These are phyloP conservation scores for Leucoraja ocellata DNA, from an alignment of 2,797 vertebrate species.

Conservation along the genomic window DNA sequence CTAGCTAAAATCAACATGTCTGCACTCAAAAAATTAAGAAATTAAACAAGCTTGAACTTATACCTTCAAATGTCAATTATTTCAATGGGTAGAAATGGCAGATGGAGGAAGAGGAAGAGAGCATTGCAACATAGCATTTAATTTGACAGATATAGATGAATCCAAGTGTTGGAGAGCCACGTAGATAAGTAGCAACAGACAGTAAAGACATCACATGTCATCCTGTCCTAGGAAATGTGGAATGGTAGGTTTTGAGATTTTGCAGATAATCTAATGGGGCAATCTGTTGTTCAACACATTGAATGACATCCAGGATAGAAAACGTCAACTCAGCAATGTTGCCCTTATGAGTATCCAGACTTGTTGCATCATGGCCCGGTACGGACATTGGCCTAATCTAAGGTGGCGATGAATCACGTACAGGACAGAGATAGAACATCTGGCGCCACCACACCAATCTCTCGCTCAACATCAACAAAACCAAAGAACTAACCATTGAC, in stretches of 20 bases:
- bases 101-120: neutral
- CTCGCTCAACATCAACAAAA: too few relatives aligned
- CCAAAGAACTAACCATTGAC: too few relatives aligned
- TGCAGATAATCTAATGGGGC: too few relatives aligned
- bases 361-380: too few relatives aligned
- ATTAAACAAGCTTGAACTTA: conserved; percentile 1
- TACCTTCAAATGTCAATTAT: neutral
- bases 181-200: neutral
- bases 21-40: neutral
- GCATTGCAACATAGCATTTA: neutral
- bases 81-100: neutral
- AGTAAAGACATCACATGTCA: neutral
- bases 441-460: too few relatives aligned
- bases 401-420: too few relatives aligned
- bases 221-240: neutral
- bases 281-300: neutral
- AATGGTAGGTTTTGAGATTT: neutral
- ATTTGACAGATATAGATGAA: neutral
- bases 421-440: too few relatives aligned
- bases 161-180: neutral
- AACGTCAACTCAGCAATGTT: neutral
- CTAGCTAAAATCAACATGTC: neutral
- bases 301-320: neutral
- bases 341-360: neutral
- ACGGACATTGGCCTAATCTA: too few relatives aligned